phyloP scores from a whole-genome alignment of 2,888 invertebrate species.

The Himalopsyche kuldschensis region DNA sequence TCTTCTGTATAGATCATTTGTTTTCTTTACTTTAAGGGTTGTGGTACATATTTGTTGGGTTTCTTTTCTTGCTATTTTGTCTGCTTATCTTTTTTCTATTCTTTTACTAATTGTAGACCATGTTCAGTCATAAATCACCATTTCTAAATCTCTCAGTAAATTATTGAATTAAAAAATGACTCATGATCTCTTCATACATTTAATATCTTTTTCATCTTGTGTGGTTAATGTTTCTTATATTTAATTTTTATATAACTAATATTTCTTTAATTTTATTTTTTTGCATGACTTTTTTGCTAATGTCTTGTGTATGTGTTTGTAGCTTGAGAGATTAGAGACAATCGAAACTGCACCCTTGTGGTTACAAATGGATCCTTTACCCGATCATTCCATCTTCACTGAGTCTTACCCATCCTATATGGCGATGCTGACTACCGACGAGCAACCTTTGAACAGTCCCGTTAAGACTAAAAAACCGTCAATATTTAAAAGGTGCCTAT shows the following conservation, averaged over 20 bases:
- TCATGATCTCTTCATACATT: too few relatives aligned
- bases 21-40: neutral
- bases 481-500: slow-evolving; percentile 31
- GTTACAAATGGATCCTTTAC: slow-evolving; percentile 30
- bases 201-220: too few relatives aligned
- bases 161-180: too few relatives aligned
- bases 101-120: too few relatives aligned
- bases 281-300: slow-evolving; percentile 22
- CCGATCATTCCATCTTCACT: slow-evolving; percentile 22
- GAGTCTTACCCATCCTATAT: slow-evolving; percentile 25
- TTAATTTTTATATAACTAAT: slow-evolving; percentile 10
- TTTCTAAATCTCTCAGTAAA: too few relatives aligned
- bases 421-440: slow-evolving; percentile 24
- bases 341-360: slow-evolving; percentile 38
- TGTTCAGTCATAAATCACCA: too few relatives aligned
- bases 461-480: slow-evolving; percentile 15
- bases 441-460: slow-evolving; percentile 25
- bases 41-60: neutral
- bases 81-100: neutral
- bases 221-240: too few relatives aligned
- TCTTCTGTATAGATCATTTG: neutral
- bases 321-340: slow-evolving; percentile 35
- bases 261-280: slow-evolving; percentile 9
- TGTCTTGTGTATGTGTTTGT: slow-evolving; percentile 29
- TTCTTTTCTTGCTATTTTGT: neutral